Evolutionary conservation across 2,113 vertebrate genomes (phyloP).

Genomic region (Callipepla squamata): DNA sequence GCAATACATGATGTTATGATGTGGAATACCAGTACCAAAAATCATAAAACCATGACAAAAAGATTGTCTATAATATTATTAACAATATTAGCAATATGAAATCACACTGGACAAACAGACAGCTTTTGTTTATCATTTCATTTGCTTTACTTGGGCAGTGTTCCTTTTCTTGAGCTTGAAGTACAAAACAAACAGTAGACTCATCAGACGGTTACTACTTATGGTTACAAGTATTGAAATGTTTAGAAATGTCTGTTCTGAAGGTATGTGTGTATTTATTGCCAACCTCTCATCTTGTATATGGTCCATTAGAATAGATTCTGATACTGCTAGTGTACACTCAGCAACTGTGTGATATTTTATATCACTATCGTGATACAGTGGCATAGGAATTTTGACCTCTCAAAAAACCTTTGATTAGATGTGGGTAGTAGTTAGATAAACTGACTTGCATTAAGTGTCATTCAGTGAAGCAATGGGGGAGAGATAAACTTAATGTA

Average conservation of each 20-base stretch:
- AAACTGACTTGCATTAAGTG: background rate
- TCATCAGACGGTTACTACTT: background rate
- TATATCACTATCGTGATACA: background rate
- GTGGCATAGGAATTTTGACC: background rate
- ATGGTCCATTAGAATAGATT: background rate
- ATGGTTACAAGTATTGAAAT: background rate
- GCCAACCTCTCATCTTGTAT: background rate
- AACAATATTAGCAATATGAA: background rate
- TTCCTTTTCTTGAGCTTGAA: background rate
- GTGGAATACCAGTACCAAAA: too few relatives aligned
- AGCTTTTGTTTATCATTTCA: background rate
- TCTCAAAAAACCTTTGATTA: background rate
- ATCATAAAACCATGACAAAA: too few relatives aligned
- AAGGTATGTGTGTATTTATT: background rate
- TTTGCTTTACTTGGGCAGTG: background rate
- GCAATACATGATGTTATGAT: too few relatives aligned
- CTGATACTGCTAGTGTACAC: background rate
- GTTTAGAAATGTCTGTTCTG: background rate
- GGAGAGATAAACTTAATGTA: background rate
- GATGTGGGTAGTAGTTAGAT: background rate
- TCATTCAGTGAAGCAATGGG: background rate
- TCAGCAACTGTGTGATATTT: background rate
- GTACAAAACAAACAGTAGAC: background rate
- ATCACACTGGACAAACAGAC: background rate
- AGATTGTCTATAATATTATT: background rate